Conservation (phyloP, 1,140 invertebrate genomes). For the Propsilocerus akamusi region DNA sequence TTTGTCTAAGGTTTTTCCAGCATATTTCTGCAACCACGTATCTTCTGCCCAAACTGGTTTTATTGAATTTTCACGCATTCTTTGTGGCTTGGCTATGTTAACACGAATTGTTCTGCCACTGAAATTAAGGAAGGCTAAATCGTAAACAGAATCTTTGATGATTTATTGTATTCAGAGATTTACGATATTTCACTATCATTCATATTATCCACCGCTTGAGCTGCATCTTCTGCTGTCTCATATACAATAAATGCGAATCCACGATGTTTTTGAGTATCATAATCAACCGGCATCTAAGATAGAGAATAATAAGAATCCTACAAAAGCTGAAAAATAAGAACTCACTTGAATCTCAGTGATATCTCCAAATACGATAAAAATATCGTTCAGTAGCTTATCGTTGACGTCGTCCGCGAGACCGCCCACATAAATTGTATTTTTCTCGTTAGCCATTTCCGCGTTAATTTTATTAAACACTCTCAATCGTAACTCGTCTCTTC, state of each 20-base stretch:
- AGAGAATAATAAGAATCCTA: not conserved
- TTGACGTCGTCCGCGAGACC: conserved; percentile 95
- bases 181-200: conserved; percentile 27
- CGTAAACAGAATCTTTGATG: not conserved
- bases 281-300: conserved; percentile 48
- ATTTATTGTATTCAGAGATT: not conserved
- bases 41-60: conserved; percentile 95
- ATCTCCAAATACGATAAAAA: conserved; percentile 97
- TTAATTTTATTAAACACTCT: no score
- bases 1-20: conserved; percentile 60
- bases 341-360: conserved; percentile 95
- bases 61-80: conserved; percentile 86
- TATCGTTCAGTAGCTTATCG: conserved; percentile 86
- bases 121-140: no score
- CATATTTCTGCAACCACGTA: conserved; percentile 87
- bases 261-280: conserved; percentile 91
- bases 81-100: conserved; percentile 91
- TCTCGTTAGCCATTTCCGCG: conserved; percentile 33
- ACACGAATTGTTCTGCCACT: conserved; percentile 90
- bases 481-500: no score
- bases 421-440: conserved; percentile 64
- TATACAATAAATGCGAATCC: conserved; percentile 98
- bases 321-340: not conserved
- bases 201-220: conserved; percentile 98
- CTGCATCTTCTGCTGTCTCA: conserved; percentile 85